Base-by-base conservation (phyloP, 1,140 invertebrate species). In the Drosophila setifemur region DNA sequence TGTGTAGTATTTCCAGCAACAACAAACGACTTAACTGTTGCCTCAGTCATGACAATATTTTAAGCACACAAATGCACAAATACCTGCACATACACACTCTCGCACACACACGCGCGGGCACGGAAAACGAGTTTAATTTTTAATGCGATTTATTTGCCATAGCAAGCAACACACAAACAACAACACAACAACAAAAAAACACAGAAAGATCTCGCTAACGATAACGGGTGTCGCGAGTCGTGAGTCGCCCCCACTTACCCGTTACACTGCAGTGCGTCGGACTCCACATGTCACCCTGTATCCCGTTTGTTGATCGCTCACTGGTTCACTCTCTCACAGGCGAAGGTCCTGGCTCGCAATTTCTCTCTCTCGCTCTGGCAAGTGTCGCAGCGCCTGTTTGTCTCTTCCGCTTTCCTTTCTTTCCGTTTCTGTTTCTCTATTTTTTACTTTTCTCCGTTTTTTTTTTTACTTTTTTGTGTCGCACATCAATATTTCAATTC, bases 181-280 rank as follows among this genome's bases (percentile, higher is more conserved):
- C 18, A 21, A 23, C 9, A 25, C 21, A 11, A 14, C 40, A n/a
- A 12, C 31, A 33, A 12, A 7, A 7, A 25, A 7, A 25, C 31
- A 21, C 33, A 55, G 29, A 40, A 40, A 23, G 52, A 54, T 54
- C 50, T 53, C 25, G 25, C 50, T 29, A 63, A 48, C 11, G 21
- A 21, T 18, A 57, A 47, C 45, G 55, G 67, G 55, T 72, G 67
- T 48, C 47, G 57, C 29, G 12, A n/a, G 18, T n/a, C 2, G 4
- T 14, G 18, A 4, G 26, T 44, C 28, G 49, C 47, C 37, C 54
- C 49, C 61, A 85, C 81, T 85, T 44, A 85, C 81, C 81, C 78
- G 81, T 85, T 75, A 85, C 81, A 69, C 53, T 86, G 52, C 81
- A 86, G 73, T 85, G 81, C 71, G 81, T 85, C 54, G 81, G 81